phyloP scores from a whole-genome alignment of 2,797 vertebrate genomes.

The Chiloscyllium punctatum region DNA sequence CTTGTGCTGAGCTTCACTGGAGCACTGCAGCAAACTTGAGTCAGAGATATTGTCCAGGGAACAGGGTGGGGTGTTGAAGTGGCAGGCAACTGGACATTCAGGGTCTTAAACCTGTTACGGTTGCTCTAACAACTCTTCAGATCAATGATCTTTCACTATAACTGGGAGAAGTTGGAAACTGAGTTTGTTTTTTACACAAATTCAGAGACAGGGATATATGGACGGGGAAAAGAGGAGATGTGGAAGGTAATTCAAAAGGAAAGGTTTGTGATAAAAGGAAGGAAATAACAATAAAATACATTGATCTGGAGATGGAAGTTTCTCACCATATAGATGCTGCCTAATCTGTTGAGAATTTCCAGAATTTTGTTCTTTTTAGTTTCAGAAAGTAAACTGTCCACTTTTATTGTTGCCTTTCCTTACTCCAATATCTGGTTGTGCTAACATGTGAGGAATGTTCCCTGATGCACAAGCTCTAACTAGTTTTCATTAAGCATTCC shows the following conservation, averaged over 20 bases:
- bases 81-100: too few species aligned
- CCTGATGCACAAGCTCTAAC: too few species aligned
- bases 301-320: neutral
- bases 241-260: neutral
- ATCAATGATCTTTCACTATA: neutral
- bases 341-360: neutral
- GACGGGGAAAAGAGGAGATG: neutral
- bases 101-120: too few species aligned
- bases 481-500: too few species aligned
- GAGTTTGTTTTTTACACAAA: neutral
- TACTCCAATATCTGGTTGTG: neutral
- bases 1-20: too few species aligned
- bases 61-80: too few species aligned
- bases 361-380: neutral
- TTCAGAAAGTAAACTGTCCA: neutral
- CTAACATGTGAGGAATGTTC: neutral
- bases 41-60: too few species aligned
- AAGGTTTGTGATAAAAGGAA: neutral
- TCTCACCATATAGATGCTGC: neutral
- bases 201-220: neutral
- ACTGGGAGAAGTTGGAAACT: neutral
- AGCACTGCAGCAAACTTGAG: too few species aligned
- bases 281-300: neutral
- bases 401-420: too few species aligned
- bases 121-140: neutral